A percentile compares a stretch with the other conserved stretches of the same genome.
phyloP scores from a whole-genome alignment of 2,888 invertebrate genomes.

The Tetragonisca angustula region DNA sequence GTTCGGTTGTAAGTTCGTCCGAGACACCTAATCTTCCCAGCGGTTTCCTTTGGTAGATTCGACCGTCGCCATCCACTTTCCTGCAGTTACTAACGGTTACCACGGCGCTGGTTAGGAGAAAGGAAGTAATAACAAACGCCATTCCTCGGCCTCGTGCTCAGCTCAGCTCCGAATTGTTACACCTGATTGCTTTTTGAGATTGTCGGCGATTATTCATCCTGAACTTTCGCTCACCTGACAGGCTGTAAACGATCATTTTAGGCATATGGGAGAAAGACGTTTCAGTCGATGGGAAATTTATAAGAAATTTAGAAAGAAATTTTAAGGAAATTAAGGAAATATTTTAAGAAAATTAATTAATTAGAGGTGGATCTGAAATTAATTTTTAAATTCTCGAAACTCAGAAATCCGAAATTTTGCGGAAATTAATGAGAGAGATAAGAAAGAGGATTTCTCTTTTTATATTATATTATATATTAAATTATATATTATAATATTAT shows the following conservation, averaged over 20 bases:
- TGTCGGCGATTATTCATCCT: neutral
- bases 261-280: no score
- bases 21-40: neutral
- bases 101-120: neutral
- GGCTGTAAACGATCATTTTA: neutral
- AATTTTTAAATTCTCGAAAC: no score
- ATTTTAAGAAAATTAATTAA: no score
- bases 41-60: constrained; percentile 5
- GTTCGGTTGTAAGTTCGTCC: neutral
- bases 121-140: constrained; percentile 1
- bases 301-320: no score
- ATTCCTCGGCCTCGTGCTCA: neutral
- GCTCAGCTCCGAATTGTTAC: neutral
- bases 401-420: no score
- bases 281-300: no score
- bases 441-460: no score
- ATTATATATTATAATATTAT: no score
- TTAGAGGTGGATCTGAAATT: no score
- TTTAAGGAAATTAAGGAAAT: no score
- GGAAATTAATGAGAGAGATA: no score
- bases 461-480: no score
- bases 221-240: neutral
- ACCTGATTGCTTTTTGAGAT: neutral
- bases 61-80: constrained; percentile 1
- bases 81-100: neutral